A percentile compares a stretch with the other conserved stretches of the same genome.
Conservation (phyloP, 2,888 invertebrate species). For the Coenonympha glycerion region DNA sequence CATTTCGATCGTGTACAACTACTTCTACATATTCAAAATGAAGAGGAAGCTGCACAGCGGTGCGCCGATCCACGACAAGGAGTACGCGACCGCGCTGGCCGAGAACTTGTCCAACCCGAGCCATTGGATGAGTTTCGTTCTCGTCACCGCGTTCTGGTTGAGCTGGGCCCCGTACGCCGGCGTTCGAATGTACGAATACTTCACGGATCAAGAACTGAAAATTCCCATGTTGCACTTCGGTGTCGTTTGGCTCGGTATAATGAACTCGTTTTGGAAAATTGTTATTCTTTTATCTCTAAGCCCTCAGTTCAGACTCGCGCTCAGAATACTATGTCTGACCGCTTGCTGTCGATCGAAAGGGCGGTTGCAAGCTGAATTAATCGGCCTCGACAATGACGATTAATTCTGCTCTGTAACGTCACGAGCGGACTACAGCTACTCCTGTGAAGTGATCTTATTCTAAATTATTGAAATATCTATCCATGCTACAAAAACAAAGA, state of each 20-base stretch:
- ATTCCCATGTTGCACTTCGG: slow-evolving; percentile 92
- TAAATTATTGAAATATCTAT: background rate
- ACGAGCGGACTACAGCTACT: too few relatives aligned
- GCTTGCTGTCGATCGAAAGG: slow-evolving; percentile 91
- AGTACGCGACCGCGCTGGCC: slow-evolving; percentile 91
- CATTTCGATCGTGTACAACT: slow-evolving; percentile 95
- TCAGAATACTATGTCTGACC: slow-evolving; percentile 90
- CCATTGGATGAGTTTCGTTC: slow-evolving; percentile 96
- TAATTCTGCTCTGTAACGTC: slow-evolving; percentile 61
- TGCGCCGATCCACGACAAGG: slow-evolving; percentile 92
- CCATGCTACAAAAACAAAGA: background rate
- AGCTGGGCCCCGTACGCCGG: slow-evolving; percentile 96
- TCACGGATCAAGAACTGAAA: slow-evolving; percentile 78
- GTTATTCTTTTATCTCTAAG: slow-evolving; percentile 92
- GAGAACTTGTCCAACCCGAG: slow-evolving; percentile 95
- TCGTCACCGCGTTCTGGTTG: slow-evolving; percentile 92
- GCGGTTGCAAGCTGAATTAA: slow-evolving; percentile 87
- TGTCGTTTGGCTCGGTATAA: slow-evolving; percentile 95
- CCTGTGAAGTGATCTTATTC: background rate
- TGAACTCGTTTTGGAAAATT: slow-evolving; percentile 97
- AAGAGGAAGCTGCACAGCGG: slow-evolving; percentile 89
- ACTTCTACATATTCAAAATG: slow-evolving; percentile 95
- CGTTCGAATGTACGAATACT: slow-evolving; percentile 85
- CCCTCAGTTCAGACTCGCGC: slow-evolving; percentile 93
- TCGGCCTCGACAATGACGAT: slow-evolving; percentile 91